Base-by-base conservation (phyloP, 2,797 vertebrate species). In the Dryobates pubescens region DNA sequence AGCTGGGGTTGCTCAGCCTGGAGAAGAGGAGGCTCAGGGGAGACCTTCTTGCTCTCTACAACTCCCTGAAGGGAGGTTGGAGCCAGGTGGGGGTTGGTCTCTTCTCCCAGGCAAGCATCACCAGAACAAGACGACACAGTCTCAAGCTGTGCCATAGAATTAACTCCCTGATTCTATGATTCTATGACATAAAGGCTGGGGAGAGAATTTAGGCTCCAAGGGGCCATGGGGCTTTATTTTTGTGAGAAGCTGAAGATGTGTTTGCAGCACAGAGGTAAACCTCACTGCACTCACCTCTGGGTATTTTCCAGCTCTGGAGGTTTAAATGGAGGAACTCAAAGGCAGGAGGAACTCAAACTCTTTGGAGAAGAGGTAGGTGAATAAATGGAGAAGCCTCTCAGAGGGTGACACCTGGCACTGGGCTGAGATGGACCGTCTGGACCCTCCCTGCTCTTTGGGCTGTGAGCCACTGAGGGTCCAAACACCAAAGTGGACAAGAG, bases 401-500 rank as follows among this genome's bases (percentile, higher is more conserved):
- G 17, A 7, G 23, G 36, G 34, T 0, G 0, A 18, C 13, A 12
- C 4, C 18, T 54, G 77, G 26, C 3, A 0, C 1, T 2, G 26
- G 27, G 3, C 4, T 36, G 56, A 64, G 62, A 32, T 22, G 32
- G 54, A 70, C 43, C 9, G 17, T 29, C 2, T 17, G 63, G 36
- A 58, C 58, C 17, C 4, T 32, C n/a, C 30, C 24, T 18, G 27
- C 13, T 41, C 51, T 29, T 54, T 58, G 53, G 20, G 29, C 8
- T 76, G 64, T 11, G 11, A 63, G 23, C 17, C 30, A 12, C 17
- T 56, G 54, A 36, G 41, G n/a, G 16, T 38, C 38, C 22, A 10
- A 26, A 73, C 9, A 69, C 69, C 43, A 49, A 0, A 12, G 47
- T 73, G 71, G 49, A 10, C 20, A 19, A 4, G 20, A 54, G 16